Base-by-base conservation (phyloP, 2,113 vertebrate species). In the Jacana jacana region DNA sequence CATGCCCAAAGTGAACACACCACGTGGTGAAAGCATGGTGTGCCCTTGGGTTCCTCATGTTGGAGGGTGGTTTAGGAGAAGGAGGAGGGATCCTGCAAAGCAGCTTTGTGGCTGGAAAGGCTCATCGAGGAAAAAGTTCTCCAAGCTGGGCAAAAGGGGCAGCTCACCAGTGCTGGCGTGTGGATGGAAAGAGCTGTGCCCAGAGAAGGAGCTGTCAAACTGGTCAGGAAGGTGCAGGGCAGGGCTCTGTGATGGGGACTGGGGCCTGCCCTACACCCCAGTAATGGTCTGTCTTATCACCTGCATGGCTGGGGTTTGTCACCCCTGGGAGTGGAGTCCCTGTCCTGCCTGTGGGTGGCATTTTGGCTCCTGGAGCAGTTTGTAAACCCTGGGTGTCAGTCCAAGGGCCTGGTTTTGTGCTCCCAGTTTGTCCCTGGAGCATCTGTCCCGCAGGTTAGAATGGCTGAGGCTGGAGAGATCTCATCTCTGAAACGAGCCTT, bases 231-330 rank as follows among this genome's bases (percentile, higher is more conserved):
- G 0, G 12, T 11, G 77, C 8, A 35, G 11, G 69, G 69, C 55
- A n/a, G 30, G 11, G 11, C 30, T 55, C 54, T 55, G 54, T 12
- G 18, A 3, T 6, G 44, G 54, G 19, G 23, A 5, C 7, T 15
- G 49, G 22, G 24, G 25, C 48, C 49, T 72, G 52, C 35, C 31
- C 10, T 9, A 4, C 11, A 2, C 6, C 22, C 25, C 0, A 2
- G 24, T 12, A 4, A 49, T 2, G 33, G 15, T 18, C 27, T 22
- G 30, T 33, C 23, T 52, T 69, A 60, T n/a, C 37, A 4, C 2
- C 1, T 5, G 54, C 49, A 4, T 3, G 48, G 27, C 28, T n/a
- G 73, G 37, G 31, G 10, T 54, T 81, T 65, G 33, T 22, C 49
- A 35, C 54, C 7, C 17, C 30, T 24, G 35, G 4, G 28, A 27